Percentiles rank a stretch among this genome's conserved stretches.
Conservation (phyloP, 2,113 vertebrate species). For the Eidolon helvum region DNA sequence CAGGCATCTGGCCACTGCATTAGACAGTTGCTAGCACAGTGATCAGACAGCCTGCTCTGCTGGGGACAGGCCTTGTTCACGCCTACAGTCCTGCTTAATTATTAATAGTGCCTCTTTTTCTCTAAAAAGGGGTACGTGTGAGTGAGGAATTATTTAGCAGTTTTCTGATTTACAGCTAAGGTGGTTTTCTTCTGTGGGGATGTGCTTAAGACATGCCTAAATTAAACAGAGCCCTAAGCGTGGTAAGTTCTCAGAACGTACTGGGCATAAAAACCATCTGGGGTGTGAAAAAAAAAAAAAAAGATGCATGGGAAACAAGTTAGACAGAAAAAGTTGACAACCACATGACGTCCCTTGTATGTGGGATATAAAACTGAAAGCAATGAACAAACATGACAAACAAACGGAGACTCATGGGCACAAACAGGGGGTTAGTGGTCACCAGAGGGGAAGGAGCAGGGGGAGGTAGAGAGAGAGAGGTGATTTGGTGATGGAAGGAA, state of each 20-base stretch:
- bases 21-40: background rate
- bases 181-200: constrained; percentile 11
- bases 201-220: background rate
- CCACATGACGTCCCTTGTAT: no score
- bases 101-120: constrained; percentile 1
- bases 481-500: no score
- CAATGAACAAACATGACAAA: no score
- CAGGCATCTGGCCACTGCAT: background rate
- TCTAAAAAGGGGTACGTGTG: background rate
- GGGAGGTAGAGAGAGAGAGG: no score
- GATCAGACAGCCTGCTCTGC: background rate
- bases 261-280: background rate
- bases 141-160: background rate
- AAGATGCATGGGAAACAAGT: background rate
- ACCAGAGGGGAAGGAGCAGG: no score
- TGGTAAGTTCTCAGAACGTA: background rate
- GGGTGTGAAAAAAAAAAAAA: background rate
- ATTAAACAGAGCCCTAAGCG: background rate
- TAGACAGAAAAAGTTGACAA: no score
- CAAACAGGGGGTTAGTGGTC: no score
- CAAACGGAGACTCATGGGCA: no score
- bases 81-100: background rate
- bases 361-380: no score
- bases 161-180: constrained; percentile 21
- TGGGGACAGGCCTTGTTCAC: background rate